Evolutionary conservation across 2,888 invertebrate genomes (phyloP).

Genomic region (Leucania comma): DNA sequence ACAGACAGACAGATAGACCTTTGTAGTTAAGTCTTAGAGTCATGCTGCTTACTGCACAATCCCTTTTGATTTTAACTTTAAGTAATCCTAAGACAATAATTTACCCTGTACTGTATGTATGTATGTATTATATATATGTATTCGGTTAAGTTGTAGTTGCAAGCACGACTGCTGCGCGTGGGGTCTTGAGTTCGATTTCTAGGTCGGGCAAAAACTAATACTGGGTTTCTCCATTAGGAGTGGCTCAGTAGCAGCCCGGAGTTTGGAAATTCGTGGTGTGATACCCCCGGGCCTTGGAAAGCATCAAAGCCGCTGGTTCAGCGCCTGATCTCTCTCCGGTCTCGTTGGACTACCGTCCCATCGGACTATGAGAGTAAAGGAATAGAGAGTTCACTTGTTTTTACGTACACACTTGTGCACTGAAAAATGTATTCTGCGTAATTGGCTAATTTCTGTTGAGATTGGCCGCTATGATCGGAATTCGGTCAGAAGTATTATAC

Average conservation of each 20-base stretch:
- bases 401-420: neutral
- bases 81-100: slow-evolving; percentile 54
- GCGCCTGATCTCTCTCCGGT: neutral
- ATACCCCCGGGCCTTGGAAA: neutral
- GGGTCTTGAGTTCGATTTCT: neutral
- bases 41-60: slow-evolving; percentile 48
- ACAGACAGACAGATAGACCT: slow-evolving; percentile 14
- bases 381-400: neutral
- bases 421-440: neutral
- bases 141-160: neutral
- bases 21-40: slow-evolving; percentile 8
- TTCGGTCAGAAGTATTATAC: no score
- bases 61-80: slow-evolving; percentile 42
- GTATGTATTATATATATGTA: neutral
- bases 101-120: slow-evolving; percentile 17
- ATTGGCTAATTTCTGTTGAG: no score
- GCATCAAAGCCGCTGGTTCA: neutral
- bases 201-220: neutral
- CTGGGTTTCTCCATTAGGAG: neutral
- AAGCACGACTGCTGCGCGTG: neutral
- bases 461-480: no score
- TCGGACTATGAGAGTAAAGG: neutral
- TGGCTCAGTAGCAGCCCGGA: neutral
- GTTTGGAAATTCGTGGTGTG: neutral
- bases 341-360: neutral